Evolutionary conservation across 2,113 vertebrate genomes (phyloP), one percentile per base, ranked within the genome.

Genomic region (Oryzias celebensis): DNA sequence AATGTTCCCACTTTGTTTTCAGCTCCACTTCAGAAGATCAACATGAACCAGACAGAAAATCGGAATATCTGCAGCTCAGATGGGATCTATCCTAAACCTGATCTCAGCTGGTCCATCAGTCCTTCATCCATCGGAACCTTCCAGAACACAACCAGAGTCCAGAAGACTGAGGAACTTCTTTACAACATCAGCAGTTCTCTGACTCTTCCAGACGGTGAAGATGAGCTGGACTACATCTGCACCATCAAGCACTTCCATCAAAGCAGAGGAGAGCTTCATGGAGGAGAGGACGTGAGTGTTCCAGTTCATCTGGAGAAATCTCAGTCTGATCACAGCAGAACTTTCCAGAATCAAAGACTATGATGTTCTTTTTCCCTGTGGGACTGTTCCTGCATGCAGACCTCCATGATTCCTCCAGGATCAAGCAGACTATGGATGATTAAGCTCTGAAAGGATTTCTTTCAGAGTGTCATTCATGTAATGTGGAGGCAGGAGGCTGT

Each of bases 11-110:
- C 36, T 36, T 17, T n/a, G n/a, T n/a, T 57, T 82, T 1, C 65
- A 92, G 88, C 75, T 68, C 87, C 82, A 4, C 49, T 82, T 3
- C 1, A 17, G 49, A 5, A 57, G 14, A 73, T 90, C n/a, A 13
- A 75, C 52, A 58, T 91, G 1, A 13, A 47, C 15, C 36, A 58
- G 20, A 42, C 1, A 8, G 20, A 7, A 22, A 52, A 84, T n/a
- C 45, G 7, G 8, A 59, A 89, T 49, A 79, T 6, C 73, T 91
- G 89, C 70, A 81, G 50, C 44, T 82, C 80, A 6, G 56, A 71
- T 41, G 60, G 53, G 4, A 61, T 91, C 81, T 83, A 82, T 13
- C 83, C 88, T 64, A 13, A 24, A 0, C 77, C 77, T 75, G 16
- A 71, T 0, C 66, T 94, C 88, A 88, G 1, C 54, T 87, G 77